These are phyloP conservation scores for Poeciliopsis presidionis DNA, from an alignment of 2,797 vertebrate genomes.

Conservation along the genomic window DNA sequence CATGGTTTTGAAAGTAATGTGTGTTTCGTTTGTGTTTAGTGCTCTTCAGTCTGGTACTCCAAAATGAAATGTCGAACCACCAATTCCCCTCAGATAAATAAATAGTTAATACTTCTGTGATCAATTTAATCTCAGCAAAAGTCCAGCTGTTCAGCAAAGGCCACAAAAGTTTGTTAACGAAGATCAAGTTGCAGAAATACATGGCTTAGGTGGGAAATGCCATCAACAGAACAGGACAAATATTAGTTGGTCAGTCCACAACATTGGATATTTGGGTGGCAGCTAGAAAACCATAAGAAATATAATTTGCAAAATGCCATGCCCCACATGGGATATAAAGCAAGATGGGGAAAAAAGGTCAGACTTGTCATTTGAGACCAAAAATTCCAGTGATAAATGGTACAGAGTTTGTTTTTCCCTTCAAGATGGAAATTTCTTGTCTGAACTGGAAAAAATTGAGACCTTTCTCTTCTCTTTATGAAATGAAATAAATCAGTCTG, in stretches of 20 bases:
- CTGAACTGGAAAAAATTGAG: not conserved
- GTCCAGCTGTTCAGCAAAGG: not conserved
- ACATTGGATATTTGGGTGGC: not conserved
- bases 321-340: not conserved
- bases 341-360: not conserved
- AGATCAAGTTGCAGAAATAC: not conserved
- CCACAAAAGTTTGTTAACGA: not conserved
- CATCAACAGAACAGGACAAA: not conserved
- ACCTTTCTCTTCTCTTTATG: slow-evolving; percentile 3
- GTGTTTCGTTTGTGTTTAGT: not conserved
- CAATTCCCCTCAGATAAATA: not conserved
- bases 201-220: not conserved
- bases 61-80: not conserved
- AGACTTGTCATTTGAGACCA: not conserved
- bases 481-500: slow-evolving; percentile 26
- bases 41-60: too few relatives aligned
- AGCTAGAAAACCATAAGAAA: not conserved
- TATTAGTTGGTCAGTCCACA: not conserved
- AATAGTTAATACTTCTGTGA: not conserved
- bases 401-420: not conserved
- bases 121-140: not conserved
- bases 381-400: slow-evolving; percentile 19
- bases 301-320: not conserved
- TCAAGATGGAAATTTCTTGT: slow-evolving; percentile 2
- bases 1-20: not conserved